phyloP scores from a whole-genome alignment of 2,888 invertebrate genomes.

The Diaprepes abbreviatus region DNA sequence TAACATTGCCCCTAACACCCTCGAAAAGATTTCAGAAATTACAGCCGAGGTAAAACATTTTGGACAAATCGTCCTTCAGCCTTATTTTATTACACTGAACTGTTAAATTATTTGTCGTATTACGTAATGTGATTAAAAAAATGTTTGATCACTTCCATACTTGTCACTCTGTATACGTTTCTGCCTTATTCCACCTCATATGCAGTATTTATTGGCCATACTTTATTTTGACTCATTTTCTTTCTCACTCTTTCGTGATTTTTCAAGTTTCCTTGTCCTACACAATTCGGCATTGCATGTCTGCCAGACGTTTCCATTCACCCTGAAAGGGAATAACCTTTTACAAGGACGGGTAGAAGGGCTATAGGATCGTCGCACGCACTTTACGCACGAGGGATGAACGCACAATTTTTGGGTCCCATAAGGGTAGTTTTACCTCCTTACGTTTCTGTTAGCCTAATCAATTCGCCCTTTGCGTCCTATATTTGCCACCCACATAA shows the following conservation, averaged over 20 bases:
- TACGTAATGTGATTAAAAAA: no score
- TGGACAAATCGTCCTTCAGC: no score
- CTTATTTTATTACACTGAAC: no score
- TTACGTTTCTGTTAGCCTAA: slow-evolving; percentile 35
- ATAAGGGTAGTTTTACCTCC: slow-evolving; percentile 44
- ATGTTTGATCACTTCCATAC: no score
- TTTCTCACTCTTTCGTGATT: not conserved
- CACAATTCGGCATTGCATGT: not conserved
- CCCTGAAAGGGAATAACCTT: not conserved
- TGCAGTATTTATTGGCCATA: no score
- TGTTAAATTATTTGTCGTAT: no score
- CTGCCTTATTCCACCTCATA: no score
- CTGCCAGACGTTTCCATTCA: not conserved
- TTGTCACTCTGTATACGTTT: no score
- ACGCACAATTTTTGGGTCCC: slow-evolving; percentile 11
- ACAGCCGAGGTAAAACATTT: no score
- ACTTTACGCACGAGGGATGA: slow-evolving; percentile 8
- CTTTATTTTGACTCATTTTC: not conserved
- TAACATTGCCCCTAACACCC: no score
- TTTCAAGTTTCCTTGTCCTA: not conserved
- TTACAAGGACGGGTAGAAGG: not conserved
- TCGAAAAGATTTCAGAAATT: no score
- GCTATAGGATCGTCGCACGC: not conserved
- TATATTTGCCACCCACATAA: slow-evolving; percentile 21
- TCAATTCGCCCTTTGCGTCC: slow-evolving; percentile 45